Base-by-base conservation (phyloP, 2,888 invertebrate species). In the Apomyelois bistriatella region DNA sequence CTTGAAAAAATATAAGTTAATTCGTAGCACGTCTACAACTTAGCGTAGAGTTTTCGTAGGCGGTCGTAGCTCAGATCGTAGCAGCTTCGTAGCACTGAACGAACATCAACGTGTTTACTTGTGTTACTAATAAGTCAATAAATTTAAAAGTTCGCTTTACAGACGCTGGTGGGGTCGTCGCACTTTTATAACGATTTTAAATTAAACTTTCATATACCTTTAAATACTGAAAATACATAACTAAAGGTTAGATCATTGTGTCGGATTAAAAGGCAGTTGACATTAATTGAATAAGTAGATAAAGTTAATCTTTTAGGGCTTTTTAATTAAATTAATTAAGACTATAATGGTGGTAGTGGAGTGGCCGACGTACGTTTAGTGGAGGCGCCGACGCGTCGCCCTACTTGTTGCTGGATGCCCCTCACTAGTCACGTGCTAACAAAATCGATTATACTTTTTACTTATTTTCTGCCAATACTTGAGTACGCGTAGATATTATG, bases 301-400 rank as follows among this genome's bases (percentile, higher is more conserved):
- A 40, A 22, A 30, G 38, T 7, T 49, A 38, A 40, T 40, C 40
- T 40, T 38, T 40, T 40, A 49, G 13, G 30, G 49, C 28, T 30
- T 36, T 48, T 49, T 38, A 38, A 49, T 49, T 49, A 28, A 13
- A 40, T 30, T 49, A 30, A 40, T 49, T 12, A 9, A 13, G 38
- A 28, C 22, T 17, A 8, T 38, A 40, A 38, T 40, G 40, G 28
- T 38, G 4, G 22, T 13, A 28, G 37, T 37, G 9, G 37, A 22
- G 37, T 48, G 37, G 48, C 17, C 55, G 61, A 57, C 55, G 63
- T 41, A 52, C 58, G 78, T 15, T 15, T 7, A 32, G n/a, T 3
- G 32, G 13, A 32, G 46, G 79, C 80, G 83, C 82, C 86, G 74
- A 70, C 74, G 68, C 64, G 85, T 72, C 87, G 86, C 80, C 80